These are phyloP conservation scores for Tiliqua scincoides DNA, from an alignment of 2,113 vertebrate species.

Conservation along the genomic window DNA sequence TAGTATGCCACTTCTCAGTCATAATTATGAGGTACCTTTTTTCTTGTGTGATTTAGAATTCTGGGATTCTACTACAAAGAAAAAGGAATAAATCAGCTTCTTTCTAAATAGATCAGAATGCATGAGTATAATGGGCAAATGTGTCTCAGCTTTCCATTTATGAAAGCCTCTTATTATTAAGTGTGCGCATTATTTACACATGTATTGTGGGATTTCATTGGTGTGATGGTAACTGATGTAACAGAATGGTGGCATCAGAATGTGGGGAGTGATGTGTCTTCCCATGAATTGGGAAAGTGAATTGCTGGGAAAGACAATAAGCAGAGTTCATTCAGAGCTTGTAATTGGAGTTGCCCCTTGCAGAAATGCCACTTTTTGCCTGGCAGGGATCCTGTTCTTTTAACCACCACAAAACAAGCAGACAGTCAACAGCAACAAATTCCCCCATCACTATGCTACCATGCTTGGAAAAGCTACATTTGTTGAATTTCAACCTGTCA, in stretches of 20 bases:
- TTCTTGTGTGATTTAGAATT: not conserved
- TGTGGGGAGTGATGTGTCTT: slow-evolving; percentile 31
- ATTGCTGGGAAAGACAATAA: not conserved
- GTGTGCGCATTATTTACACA: slow-evolving; percentile 68
- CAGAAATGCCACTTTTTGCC: not conserved
- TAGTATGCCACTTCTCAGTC: too few species aligned
- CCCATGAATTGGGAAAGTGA: not conserved
- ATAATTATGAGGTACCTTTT: not conserved
- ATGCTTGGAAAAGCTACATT: not conserved
- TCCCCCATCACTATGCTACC: too few species aligned
- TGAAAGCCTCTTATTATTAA: slow-evolving; percentile 35
- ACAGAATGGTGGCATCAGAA: slow-evolving; percentile 57
- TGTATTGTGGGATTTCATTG: slow-evolving; percentile 50
- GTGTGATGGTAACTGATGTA: slow-evolving; percentile 60
- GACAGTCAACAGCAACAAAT: not conserved
- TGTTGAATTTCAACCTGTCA: not conserved
- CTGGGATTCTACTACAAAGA: not conserved
- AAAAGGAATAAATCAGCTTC: not conserved
- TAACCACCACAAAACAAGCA: not conserved
- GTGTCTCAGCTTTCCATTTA: slow-evolving; percentile 42
- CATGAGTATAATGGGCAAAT: slow-evolving; percentile 10
- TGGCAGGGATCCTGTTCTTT: not conserved
- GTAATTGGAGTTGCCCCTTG: not conserved
- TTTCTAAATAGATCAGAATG: slow-evolving; percentile 42
- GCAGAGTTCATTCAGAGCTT: too few species aligned